A percentile compares a stretch with the other conserved stretches of the same genome.
Evolutionary conservation across 2,113 vertebrate genomes (phyloP).

Genomic region (Thinocorus orbignyianus): DNA sequence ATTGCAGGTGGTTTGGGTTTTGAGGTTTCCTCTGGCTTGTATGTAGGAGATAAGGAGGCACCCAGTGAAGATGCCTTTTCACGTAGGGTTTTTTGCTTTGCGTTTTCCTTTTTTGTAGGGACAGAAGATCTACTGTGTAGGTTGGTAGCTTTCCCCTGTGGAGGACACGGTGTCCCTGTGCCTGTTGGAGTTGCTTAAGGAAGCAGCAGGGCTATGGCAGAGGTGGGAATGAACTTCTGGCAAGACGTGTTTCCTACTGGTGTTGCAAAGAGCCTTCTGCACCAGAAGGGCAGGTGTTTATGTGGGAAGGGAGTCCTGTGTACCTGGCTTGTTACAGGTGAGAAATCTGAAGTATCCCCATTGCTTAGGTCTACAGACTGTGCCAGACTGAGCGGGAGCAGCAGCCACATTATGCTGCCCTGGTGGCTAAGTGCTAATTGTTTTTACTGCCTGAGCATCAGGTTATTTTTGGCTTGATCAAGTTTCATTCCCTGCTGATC

Average conservation of each 20-base stretch:
- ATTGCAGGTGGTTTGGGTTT: neutral
- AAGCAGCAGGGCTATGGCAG: neutral
- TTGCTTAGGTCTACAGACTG: neutral
- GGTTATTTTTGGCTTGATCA: slow-evolving; percentile 16
- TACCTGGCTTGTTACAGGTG: neutral
- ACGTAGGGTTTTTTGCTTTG: neutral
- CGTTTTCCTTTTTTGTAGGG: accelerated
- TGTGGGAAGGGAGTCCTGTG: neutral
- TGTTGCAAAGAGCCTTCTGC: neutral
- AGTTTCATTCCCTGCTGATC: neutral
- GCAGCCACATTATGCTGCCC: neutral
- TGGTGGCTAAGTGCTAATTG: slow-evolving; percentile 4
- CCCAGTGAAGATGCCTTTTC: neutral
- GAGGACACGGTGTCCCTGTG: neutral
- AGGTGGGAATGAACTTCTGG: neutral
- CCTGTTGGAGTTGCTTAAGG: neutral
- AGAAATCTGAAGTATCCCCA: neutral
- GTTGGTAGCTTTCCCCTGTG: neutral
- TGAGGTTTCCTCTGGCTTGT: neutral
- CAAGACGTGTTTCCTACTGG: neutral
- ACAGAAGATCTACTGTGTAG: neutral
- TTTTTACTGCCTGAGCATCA: neutral
- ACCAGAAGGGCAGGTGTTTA: neutral
- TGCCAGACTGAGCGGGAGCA: neutral
- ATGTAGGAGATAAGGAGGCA: neutral